Base-by-base conservation (phyloP, 2,113 vertebrate species). In the Apodemus sylvaticus region DNA sequence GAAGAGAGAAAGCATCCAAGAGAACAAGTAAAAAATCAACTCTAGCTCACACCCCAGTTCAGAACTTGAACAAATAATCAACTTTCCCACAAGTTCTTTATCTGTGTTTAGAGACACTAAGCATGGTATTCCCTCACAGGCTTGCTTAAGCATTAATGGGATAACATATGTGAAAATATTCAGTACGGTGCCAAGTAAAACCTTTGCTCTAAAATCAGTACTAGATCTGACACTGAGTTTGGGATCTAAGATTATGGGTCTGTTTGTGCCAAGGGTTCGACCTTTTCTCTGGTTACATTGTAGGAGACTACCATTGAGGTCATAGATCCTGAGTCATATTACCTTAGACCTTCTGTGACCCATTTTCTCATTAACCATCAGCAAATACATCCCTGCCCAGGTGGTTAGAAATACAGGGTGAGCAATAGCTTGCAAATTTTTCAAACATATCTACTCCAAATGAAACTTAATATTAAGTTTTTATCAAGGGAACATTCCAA, bases 391-490 rank as follows among this genome's bases (percentile, higher is more conserved):
- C 45, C 34, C 22, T 71, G 66, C 29, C 45, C 48, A 22, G 16
- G 19, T 81, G 45, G 76, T 31, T 89, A 62, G 77, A 91, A 70
- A 83, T 26, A 90, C 17, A 81, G 68, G 66, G 36, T 93, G 73
- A 85, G 42, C 42, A 95, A 60, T 71, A 78, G 42, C 68, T 91
- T 83, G 68, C 29, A 55, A 66, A 88, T 78, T 78, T 79, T 96
- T 62, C 51, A 92, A 95, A 78, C n/a, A 34, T 34, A 77, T 93
- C 76, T 94, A 85, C 79, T 92, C 64, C 60, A 64, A 91, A 66
- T 58, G 68, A 74, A 96, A 92, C 71, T 83, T 94, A 70, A 66
- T 86, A n/a, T 71, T 71, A 93, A 85, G 86, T 89, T 91, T 90
- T 93, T 92, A n/a, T 81, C 53, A 20, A 39, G 9, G 14, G 24